Conservation (phyloP, 2,888 invertebrate genomes). For the Pollenia labialis region DNA sequence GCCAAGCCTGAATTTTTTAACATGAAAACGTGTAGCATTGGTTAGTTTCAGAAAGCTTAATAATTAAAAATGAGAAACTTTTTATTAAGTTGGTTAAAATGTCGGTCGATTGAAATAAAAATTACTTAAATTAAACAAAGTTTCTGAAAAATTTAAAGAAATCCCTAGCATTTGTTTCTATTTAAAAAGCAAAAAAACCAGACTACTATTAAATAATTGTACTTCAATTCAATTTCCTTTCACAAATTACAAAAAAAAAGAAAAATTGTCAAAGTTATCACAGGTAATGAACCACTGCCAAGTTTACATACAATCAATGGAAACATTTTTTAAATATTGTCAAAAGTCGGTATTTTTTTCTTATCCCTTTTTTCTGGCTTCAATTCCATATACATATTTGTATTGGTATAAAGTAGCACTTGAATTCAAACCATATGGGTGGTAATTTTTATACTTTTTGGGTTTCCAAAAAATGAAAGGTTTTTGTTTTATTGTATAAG, state of each 20-base stretch:
- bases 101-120: too few relatives aligned
- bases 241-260: background rate
- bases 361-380: background rate
- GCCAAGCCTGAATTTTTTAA: too few relatives aligned
- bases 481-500: constrained; percentile 7
- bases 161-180: too few relatives aligned
- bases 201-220: too few relatives aligned
- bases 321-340: background rate
- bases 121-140: too few relatives aligned
- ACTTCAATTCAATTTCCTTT: constrained; percentile 3
- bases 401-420: background rate
- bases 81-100: too few relatives aligned
- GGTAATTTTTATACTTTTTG: constrained; percentile 29
- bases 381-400: background rate
- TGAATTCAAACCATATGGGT: constrained; percentile 44
- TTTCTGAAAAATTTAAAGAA: too few relatives aligned
- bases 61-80: too few relatives aligned
- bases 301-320: constrained; percentile 13
- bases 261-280: background rate
- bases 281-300: constrained; percentile 1
- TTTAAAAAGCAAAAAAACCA: too few relatives aligned
- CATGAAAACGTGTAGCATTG: too few relatives aligned
- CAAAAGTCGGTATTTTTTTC: constrained; percentile 9
- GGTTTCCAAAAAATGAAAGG: constrained; percentile 59
- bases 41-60: too few relatives aligned